These are phyloP conservation scores for Plodia interpunctella DNA, from an alignment of 1,140 invertebrate species.

Conservation along the genomic window DNA sequence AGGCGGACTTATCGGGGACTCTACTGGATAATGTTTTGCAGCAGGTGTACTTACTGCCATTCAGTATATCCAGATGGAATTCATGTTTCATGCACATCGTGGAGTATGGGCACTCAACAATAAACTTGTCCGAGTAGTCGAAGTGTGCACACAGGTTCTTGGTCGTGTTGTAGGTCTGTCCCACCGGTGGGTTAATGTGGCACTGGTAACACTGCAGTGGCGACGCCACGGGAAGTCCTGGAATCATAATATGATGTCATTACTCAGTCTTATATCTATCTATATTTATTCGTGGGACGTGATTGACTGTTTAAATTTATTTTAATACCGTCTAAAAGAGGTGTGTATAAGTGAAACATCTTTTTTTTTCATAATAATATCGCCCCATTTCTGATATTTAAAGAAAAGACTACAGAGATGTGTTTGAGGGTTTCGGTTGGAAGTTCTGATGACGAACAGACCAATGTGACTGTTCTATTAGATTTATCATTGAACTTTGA, in stretches of 20 bases:
- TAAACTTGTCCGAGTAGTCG: conserved; percentile 80
- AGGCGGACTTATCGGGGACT: too few relatives aligned
- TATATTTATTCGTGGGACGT: too few relatives aligned
- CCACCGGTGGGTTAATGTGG: conserved; percentile 77
- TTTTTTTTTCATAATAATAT: too few relatives aligned
- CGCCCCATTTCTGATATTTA: too few relatives aligned
- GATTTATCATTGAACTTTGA: not conserved
- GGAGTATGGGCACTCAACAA: conserved; percentile 86
- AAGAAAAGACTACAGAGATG: too few relatives aligned
- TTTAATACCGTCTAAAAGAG: too few relatives aligned
- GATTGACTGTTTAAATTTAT: too few relatives aligned
- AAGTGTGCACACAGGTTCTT: conserved; percentile 83
- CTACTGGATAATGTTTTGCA: too few relatives aligned
- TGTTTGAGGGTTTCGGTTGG: too few relatives aligned
- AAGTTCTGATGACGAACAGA: not conserved
- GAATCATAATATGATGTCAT: too few relatives aligned
- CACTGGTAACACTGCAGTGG: conserved; percentile 83
- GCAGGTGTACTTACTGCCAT: conserved; percentile 74
- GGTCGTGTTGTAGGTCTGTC: conserved; percentile 72
- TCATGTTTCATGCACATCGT: conserved; percentile 88
- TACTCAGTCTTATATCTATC: too few relatives aligned
- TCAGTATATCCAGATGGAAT: conserved; percentile 78
- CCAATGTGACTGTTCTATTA: not conserved
- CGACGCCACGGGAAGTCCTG: conserved; percentile 45
- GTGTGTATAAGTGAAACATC: too few relatives aligned